Evolutionary conservation across 2,888 invertebrate species (phyloP).

Genomic region (Lepetodrilus schrolli): DNA sequence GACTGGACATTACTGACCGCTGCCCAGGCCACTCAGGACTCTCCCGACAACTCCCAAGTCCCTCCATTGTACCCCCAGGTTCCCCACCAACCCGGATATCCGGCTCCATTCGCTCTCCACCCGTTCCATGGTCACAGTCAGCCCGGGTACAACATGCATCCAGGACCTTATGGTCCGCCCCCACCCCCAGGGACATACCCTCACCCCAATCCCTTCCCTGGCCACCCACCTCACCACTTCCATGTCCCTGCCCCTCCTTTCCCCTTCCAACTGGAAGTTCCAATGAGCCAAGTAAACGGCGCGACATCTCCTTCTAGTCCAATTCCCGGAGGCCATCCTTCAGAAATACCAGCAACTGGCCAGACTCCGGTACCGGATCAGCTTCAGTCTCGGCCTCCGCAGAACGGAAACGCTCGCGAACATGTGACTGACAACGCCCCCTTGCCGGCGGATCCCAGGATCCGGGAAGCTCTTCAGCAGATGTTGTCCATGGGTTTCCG

Average conservation of each 20-base stretch:
- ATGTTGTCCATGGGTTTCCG: conserved; percentile 88
- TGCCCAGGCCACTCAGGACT: background rate
- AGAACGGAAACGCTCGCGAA: no score
- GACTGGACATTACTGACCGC: conserved; percentile 16
- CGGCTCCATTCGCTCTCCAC: background rate
- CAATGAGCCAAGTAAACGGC: no score
- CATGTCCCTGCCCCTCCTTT: background rate
- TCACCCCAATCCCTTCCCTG: background rate
- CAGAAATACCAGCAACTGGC: background rate
- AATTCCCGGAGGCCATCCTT: no score
- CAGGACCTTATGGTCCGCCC: background rate
- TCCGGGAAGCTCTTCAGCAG: conserved; percentile 81
- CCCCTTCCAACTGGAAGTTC: no score
- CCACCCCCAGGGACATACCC: background rate
- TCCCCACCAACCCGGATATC: background rate
- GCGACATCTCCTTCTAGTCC: no score
- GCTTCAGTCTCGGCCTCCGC: no score
- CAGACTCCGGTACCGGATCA: no score
- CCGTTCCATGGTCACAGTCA: background rate
- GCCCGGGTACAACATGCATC: background rate
- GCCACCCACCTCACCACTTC: background rate
- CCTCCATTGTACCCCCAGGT: background rate
- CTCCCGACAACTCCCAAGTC: background rate
- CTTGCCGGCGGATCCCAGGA: conserved; percentile 77
- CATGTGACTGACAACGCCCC: conserved; percentile 1